Conservation (phyloP, 2,113 vertebrate species). For the Sphyrna mokarran region DNA sequence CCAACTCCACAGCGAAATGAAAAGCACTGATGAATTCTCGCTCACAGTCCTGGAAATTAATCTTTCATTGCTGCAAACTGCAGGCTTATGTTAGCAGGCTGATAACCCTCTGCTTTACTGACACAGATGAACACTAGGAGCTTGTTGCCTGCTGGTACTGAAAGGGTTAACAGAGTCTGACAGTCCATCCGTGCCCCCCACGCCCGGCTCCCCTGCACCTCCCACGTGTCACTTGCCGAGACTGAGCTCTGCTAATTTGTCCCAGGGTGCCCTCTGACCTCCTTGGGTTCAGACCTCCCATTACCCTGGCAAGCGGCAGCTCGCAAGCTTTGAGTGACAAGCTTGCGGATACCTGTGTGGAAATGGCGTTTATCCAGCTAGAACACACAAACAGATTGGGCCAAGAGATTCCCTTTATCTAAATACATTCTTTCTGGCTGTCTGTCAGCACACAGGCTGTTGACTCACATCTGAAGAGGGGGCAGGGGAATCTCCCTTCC, state of each 20-base stretch:
- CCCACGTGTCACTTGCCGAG: slow-evolving; percentile 2
- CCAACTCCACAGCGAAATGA: neutral
- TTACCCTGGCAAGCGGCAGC: neutral
- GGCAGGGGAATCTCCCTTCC: neutral
- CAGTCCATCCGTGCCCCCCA: neutral
- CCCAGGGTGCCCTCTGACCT: neutral
- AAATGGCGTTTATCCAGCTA: neutral
- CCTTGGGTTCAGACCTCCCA: neutral
- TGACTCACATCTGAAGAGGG: neutral
- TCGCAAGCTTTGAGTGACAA: neutral
- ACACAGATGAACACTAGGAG: neutral
- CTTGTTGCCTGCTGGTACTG: neutral
- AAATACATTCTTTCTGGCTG: neutral
- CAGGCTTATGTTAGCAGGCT: neutral
- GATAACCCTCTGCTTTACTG: neutral
- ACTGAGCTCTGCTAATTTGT: slow-evolving; percentile 11
- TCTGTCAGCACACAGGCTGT: slow-evolving; percentile 8
- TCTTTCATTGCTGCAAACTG: neutral
- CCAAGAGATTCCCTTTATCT: neutral
- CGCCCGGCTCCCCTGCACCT: neutral
- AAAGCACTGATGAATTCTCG: neutral
- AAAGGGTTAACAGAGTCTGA: neutral
- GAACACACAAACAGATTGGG: slow-evolving; percentile 10
- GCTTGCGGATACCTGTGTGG: neutral
- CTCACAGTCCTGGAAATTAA: neutral